Evolutionary conservation across 2,113 vertebrate species (phyloP).

Genomic region (Callospermophilus lateralis): DNA sequence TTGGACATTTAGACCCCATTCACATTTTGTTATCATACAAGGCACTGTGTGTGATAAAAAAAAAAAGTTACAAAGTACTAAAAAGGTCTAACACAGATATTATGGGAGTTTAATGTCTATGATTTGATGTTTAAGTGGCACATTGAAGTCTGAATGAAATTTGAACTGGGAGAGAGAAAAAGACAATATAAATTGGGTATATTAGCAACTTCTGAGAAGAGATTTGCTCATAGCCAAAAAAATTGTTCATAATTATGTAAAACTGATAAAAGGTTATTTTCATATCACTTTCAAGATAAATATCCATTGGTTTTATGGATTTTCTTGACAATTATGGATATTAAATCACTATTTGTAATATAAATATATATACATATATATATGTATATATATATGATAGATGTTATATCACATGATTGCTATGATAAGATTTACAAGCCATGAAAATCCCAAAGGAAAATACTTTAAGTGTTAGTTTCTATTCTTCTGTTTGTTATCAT

Average conservation of each 20-base stretch:
- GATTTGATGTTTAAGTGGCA: not conserved
- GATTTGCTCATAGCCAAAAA: not conserved
- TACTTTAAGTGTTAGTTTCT: not conserved
- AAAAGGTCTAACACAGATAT: not conserved
- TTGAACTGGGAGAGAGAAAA: not conserved
- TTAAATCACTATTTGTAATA: not conserved
- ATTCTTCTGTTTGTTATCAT: not conserved
- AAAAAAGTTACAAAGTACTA: not conserved
- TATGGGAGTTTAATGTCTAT: not conserved
- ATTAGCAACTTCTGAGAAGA: not conserved
- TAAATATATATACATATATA: not conserved
- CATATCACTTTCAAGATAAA: not conserved
- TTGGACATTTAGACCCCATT: not conserved
- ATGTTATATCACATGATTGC: not conserved
- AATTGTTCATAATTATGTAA: not conserved
- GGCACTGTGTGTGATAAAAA: not conserved
- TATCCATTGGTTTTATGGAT: not conserved
- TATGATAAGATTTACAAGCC: not conserved
- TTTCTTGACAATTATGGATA: conserved; percentile 5
- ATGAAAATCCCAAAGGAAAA: not conserved
- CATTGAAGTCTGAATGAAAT: not conserved
- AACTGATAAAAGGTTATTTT: not conserved
- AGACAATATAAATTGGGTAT: not conserved
- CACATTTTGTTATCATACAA: not conserved
- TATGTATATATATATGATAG: not conserved